Evolutionary conservation across 2,113 vertebrate genomes (phyloP), one percentile per base, ranked within the genome.

Genomic region (Xiphophorus hellerii): DNA sequence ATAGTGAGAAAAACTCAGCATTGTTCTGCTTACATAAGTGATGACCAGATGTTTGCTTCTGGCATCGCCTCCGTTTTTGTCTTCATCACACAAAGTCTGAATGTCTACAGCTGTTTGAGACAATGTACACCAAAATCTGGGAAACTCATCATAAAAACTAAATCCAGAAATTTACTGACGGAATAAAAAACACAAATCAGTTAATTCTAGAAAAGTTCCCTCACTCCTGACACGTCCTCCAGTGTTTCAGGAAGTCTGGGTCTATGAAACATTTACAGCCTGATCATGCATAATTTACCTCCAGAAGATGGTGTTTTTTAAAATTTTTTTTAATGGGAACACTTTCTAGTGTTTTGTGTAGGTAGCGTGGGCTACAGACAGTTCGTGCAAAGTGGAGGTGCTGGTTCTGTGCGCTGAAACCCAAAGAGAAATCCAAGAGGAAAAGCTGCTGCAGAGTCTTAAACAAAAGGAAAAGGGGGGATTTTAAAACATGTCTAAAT

Each of bases 231-330:
- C 30, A 67, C 25, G 33, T 67, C 27, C 22, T 10, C 31, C 30
- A 58, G 28, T 54, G 7, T 62, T 67, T 66, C 28, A 67, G 29
- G n/a, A 29, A 76, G 63, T 82, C 60, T 17, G 39, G 35, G 71
- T 54, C 77, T 83, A 71, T 92, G 73, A 90, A 93, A 91, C 85
- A 92, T 92, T 92, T 90, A 92, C 84, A 87, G 62, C 74, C 6
- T 25, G 3, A 35, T 73, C 85, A 86, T 90, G 72, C 69, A 92
- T 92, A 81, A 92, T 92, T 91, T 65, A 92, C 31, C 4, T 33
- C 20, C 65, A 30, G 37, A 73, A 68, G n/a, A 83, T 65, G 78
- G 75, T 27, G 29, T 30, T 30, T 30, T 30, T 30, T 30, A 2
- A 3, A 30, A 4, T 33, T 72, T 54, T 48, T 69, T 80, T 58